phyloP scores from a whole-genome alignment of 2,113 vertebrate genomes.

The Oxygymnocypris stewartii region DNA sequence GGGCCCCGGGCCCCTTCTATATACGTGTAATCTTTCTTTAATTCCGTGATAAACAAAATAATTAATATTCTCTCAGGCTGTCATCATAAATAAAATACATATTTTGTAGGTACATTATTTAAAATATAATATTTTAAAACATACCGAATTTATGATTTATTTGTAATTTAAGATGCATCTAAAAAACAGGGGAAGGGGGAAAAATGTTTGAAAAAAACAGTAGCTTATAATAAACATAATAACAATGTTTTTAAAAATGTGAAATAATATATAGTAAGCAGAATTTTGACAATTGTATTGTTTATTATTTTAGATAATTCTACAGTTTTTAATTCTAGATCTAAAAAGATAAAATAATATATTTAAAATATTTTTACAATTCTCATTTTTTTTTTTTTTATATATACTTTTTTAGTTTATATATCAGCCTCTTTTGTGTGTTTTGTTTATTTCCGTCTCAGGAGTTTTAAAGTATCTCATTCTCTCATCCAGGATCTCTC shows the following conservation, averaged over 20 bases:
- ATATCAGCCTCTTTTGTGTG: not conserved
- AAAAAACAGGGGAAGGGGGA: not conserved
- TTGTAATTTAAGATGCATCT: not conserved
- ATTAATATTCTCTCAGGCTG: too few relatives aligned
- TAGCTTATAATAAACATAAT: not conserved
- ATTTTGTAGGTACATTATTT: too few relatives aligned
- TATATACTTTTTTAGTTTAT: not conserved
- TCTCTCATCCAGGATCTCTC: conserved; percentile 47
- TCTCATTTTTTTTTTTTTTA: too few relatives aligned
- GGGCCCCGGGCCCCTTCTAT: not conserved
- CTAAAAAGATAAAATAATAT: too few relatives aligned
- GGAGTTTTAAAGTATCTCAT: not conserved
- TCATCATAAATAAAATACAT: too few relatives aligned
- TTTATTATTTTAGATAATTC: too few relatives aligned
- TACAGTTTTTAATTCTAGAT: too few relatives aligned
- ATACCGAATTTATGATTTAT: not conserved
- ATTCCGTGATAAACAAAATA: not conserved
- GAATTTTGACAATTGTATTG: too few relatives aligned
- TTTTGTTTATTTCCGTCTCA: not conserved
- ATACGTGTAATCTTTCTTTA: not conserved
- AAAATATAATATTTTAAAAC: too few relatives aligned
- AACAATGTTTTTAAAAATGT: too few relatives aligned
- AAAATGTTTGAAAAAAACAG: not conserved
- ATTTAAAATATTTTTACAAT: too few relatives aligned
- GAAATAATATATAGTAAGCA: too few relatives aligned